These are phyloP conservation scores for Calcarius lapponicus DNA, from an alignment of 2,797 vertebrate genomes.

Conservation along the genomic window DNA sequence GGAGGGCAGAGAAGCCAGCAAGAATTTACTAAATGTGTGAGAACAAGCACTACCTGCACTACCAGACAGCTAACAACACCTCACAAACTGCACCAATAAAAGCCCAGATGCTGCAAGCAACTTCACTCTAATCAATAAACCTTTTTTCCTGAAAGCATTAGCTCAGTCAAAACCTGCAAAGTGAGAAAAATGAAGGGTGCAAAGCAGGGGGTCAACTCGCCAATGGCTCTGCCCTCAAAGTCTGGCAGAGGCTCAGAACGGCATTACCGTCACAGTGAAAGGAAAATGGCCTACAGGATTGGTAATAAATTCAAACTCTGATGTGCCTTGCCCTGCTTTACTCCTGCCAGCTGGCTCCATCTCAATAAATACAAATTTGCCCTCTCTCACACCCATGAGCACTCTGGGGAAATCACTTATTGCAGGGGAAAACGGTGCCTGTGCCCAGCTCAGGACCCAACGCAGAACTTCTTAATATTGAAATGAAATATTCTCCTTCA, in stretches of 20 bases:
- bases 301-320: slow-evolving; percentile 37
- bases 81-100: slow-evolving; percentile 18
- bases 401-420: neutral
- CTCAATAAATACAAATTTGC: slow-evolving; percentile 28
- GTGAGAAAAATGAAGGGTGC: slow-evolving; percentile 63
- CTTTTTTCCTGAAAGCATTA: slow-evolving; percentile 59
- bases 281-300: slow-evolving; percentile 11
- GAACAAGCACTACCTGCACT: slow-evolving; percentile 26
- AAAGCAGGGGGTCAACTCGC: neutral
- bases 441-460: neutral
- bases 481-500: neutral
- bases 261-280: slow-evolving; percentile 42
- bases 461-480: neutral
- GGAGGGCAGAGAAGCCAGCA: neutral
- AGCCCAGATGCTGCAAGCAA: slow-evolving; percentile 17
- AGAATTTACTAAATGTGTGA: slow-evolving; percentile 27
- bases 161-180: slow-evolving; percentile 60
- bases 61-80: neutral
- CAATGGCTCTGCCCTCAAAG: neutral
- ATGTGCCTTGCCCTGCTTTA: neutral
- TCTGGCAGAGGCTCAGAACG: slow-evolving; percentile 19
- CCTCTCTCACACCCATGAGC: neutral
- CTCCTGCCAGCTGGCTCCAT: neutral
- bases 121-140: slow-evolving; percentile 52
- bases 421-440: neutral